Evolutionary conservation across 1,140 invertebrate genomes (phyloP).

Genomic region (Drosophila subobscura): DNA sequence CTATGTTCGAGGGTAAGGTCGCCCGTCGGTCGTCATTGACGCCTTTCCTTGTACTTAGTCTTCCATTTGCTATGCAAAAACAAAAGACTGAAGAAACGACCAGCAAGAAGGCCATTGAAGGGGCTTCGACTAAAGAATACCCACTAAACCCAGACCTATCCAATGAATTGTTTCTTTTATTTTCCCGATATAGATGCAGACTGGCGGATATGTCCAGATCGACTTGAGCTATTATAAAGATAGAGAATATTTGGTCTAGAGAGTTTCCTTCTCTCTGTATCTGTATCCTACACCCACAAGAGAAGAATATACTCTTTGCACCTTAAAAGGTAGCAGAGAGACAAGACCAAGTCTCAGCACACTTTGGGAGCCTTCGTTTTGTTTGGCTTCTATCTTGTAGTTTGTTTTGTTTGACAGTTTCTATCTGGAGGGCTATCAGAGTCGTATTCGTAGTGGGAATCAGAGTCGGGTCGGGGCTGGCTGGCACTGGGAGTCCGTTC

Average conservation of each 20-base stretch:
- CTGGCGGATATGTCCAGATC: too few species aligned
- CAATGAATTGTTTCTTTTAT: neutral
- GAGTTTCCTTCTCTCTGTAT: too few species aligned
- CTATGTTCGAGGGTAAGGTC: slow-evolving; percentile 41
- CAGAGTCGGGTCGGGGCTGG: slow-evolving; percentile 11
- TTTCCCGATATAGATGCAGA: neutral
- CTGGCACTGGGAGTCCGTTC: slow-evolving; percentile 1
- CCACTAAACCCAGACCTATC: neutral
- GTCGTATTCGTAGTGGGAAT: slow-evolving; percentile 17
- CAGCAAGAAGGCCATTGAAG: neutral
- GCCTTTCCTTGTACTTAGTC: slow-evolving; percentile 66
- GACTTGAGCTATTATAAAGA: too few species aligned
- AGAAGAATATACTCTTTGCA: neutral
- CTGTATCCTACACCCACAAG: too few species aligned
- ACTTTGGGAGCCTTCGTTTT: slow-evolving; percentile 61
- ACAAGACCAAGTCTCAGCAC: slow-evolving; percentile 44
- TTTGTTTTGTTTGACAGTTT: slow-evolving; percentile 80
- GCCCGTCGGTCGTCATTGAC: slow-evolving; percentile 64
- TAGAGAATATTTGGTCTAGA: too few species aligned
- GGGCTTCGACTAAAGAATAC: slow-evolving; percentile 15
- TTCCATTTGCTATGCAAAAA: slow-evolving; percentile 62
- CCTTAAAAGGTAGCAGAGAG: slow-evolving; percentile 29
- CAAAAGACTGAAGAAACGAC: slow-evolving; percentile 44
- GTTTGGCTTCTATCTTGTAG: slow-evolving; percentile 66
- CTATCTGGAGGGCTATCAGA: slow-evolving; percentile 54